Conservation (phyloP, 2,888 invertebrate genomes). For the Ennomos erosarius region DNA sequence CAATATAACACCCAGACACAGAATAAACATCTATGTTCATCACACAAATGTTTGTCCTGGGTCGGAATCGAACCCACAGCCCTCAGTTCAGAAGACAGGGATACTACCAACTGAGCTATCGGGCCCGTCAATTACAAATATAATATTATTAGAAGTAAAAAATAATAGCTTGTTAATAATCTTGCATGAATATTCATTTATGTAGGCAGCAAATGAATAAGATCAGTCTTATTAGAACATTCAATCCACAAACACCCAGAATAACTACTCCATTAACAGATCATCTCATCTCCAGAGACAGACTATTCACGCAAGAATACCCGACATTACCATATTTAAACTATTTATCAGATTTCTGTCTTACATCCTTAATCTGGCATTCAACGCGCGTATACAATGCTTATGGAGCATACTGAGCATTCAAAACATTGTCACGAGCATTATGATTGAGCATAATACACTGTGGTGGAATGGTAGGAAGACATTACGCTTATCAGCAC, state of each 20-base stretch:
- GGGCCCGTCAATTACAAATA: too few relatives aligned
- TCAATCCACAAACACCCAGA: slow-evolving; percentile 11
- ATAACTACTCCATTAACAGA: slow-evolving; percentile 20
- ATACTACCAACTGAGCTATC: too few relatives aligned
- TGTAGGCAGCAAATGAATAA: background rate
- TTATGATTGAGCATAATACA: slow-evolving; percentile 17
- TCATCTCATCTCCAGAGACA: slow-evolving; percentile 13
- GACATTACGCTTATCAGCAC: slow-evolving; percentile 33
- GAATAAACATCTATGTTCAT: too few relatives aligned
- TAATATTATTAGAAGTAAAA: too few relatives aligned
- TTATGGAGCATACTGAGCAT: slow-evolving; percentile 16
- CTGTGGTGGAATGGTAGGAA: slow-evolving; percentile 25
- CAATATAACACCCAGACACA: too few relatives aligned
- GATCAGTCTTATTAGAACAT: slow-evolving; percentile 11
- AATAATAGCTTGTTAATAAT: too few relatives aligned
- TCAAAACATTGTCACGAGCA: slow-evolving; percentile 18
- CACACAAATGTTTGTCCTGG: too few relatives aligned
- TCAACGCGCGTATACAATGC: slow-evolving; percentile 25
- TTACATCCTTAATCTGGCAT: slow-evolving; percentile 29
- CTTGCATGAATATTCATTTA: too few relatives aligned
- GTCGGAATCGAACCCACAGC: too few relatives aligned
- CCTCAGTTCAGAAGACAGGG: too few relatives aligned
- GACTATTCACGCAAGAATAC: slow-evolving; percentile 16
- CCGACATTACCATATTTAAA: slow-evolving; percentile 28
- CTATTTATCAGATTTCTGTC: slow-evolving; percentile 33